Evolutionary conservation across 2,113 vertebrate genomes (phyloP).

Genomic region (Cricetomys ansorgei): DNA sequence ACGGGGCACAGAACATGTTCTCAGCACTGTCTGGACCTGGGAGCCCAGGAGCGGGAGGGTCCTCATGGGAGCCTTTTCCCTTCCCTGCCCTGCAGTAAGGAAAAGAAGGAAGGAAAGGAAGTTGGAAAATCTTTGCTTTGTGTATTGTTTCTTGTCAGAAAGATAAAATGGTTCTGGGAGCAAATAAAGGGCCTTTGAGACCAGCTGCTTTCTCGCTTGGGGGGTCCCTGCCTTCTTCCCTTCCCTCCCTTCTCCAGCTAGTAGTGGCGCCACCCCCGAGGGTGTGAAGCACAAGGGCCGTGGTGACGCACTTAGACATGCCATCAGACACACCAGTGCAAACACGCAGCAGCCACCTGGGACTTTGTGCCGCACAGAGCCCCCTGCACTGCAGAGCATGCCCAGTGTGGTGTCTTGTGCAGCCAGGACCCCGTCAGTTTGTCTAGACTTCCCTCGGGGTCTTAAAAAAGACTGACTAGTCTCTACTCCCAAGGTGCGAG

Average conservation of each 20-base stretch:
- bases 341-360: background rate
- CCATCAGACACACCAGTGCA: background rate
- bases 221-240: background rate
- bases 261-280: background rate
- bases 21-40: background rate
- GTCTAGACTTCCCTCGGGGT: background rate
- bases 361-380: background rate
- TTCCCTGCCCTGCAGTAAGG: background rate
- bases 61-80: background rate
- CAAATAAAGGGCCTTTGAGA: constrained; percentile 42
- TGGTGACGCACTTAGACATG: background rate
- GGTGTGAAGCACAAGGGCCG: background rate
- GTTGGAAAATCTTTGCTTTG: constrained; percentile 63
- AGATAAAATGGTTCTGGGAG: constrained; percentile 58
- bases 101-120: constrained; percentile 43
- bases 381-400: background rate
- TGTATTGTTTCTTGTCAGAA: constrained; percentile 73
- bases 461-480: background rate
- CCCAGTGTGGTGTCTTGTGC: accelerated
- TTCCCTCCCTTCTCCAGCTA: background rate
- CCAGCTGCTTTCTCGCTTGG: background rate
- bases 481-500: background rate
- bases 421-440: background rate
- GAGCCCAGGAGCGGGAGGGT: background rate
- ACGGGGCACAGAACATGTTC: accelerated